Conservation (phyloP, 2,113 vertebrate genomes). For the Spizaetus ornatus region DNA sequence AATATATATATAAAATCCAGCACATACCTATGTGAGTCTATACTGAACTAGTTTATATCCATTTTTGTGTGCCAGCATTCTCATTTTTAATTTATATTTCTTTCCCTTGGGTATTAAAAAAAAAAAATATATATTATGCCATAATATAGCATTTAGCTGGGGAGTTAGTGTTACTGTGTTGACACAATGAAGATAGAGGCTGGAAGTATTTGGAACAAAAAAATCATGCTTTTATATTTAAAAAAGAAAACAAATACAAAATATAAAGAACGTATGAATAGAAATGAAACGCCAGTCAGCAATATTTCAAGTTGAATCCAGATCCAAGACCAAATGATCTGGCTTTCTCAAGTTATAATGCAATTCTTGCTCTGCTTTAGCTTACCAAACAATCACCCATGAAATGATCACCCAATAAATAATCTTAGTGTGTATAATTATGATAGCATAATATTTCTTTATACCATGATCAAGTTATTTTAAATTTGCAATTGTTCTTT, state of each 20-base stretch:
- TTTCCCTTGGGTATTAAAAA: neutral
- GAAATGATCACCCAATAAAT: neutral
- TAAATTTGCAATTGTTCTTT: neutral
- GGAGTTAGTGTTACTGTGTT: neutral
- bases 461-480: neutral
- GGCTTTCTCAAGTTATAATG: slow-evolving; percentile 7
- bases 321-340: neutral
- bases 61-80: neutral
- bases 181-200: neutral
- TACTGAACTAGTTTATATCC: neutral
- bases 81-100: neutral
- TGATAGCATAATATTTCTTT: neutral
- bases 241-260: neutral
- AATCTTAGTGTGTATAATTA: neutral
- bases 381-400: neutral
- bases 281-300: neutral
- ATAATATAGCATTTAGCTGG: neutral
- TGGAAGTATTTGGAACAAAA: neutral
- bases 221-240: neutral
- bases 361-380: neutral
- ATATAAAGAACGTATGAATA: neutral
- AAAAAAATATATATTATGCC: neutral
- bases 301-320: neutral
- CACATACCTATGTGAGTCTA: neutral
- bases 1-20: neutral